Conservation (phyloP, 2,888 invertebrate genomes). For the Automeris io region DNA sequence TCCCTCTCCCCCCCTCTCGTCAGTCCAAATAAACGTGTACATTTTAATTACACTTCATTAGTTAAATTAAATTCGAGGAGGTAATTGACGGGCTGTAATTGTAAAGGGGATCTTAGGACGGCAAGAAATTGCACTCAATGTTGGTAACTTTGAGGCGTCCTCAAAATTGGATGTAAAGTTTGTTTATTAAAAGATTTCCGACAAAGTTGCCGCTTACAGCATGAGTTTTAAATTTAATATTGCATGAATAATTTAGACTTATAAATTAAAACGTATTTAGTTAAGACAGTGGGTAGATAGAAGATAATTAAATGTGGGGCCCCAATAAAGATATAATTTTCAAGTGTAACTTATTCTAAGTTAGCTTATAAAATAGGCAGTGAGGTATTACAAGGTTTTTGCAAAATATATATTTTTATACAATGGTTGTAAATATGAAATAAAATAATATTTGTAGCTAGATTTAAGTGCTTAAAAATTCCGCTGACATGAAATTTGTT, state of each 20-base stretch:
- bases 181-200: slow-evolving; percentile 44
- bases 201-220: slow-evolving; percentile 21
- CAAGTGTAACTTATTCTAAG: no score
- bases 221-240: slow-evolving; percentile 47
- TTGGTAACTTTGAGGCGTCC: slow-evolving; percentile 36
- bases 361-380: no score
- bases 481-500: no score
- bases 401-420: no score
- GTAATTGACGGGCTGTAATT: slow-evolving; percentile 70
- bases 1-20: slow-evolving; percentile 23
- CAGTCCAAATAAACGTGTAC: slow-evolving; percentile 65
- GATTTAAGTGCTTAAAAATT: no score
- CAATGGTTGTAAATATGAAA: no score
- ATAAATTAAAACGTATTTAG: slow-evolving; percentile 5
- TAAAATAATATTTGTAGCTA: no score
- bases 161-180: slow-evolving; percentile 21
- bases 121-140: slow-evolving; percentile 43
- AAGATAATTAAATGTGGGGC: slow-evolving; percentile 7
- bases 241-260: slow-evolving; percentile 34
- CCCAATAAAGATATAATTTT: no score
- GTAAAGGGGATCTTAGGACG: slow-evolving; percentile 40
- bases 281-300: background rate
- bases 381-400: no score
- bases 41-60: slow-evolving; percentile 77
- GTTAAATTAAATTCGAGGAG: slow-evolving; percentile 72